A percentile compares a stretch with the other conserved stretches of the same genome.
phyloP scores from a whole-genome alignment of 2,888 invertebrate species.

The Patella pellucida region DNA sequence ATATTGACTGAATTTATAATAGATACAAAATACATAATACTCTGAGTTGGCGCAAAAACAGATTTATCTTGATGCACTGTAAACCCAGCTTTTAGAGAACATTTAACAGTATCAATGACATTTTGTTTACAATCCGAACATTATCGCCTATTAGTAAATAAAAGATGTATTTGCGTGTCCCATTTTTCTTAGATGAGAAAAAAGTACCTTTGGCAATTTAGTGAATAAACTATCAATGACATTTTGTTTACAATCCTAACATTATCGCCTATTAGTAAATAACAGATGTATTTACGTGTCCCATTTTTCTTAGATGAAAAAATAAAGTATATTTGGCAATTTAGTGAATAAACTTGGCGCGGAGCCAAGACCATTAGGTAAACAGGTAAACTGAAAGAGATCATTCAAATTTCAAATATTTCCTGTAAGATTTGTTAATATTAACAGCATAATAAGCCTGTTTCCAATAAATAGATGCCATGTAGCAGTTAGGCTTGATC shows the following conservation, averaged over 20 bases:
- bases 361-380: conserved; percentile 14
- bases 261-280: conserved; percentile 10
- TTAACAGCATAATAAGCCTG: conserved; percentile 19
- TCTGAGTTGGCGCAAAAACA: background rate
- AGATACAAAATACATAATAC: conserved; percentile 15
- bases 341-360: conserved; percentile 1
- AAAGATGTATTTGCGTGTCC: conserved; percentile 12
- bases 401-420: conserved; percentile 4
- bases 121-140: conserved; percentile 11
- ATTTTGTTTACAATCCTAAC: conserved; percentile 12
- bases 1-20: conserved; percentile 14
- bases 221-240: background rate
- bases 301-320: conserved; percentile 17
- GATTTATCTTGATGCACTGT: conserved; percentile 13
- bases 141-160: conserved; percentile 12
- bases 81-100: background rate
- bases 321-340: conserved; percentile 3
- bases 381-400: conserved; percentile 5
- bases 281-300: conserved; percentile 7
- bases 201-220: conserved; percentile 4
- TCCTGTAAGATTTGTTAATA: background rate
- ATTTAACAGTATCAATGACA: background rate
- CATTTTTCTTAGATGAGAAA: conserved; percentile 17
- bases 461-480: conserved; percentile 19
- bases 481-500: conserved; percentile 12